phyloP scores from a whole-genome alignment of 2,113 vertebrate genomes.

The Eudyptes chrysolophus region DNA sequence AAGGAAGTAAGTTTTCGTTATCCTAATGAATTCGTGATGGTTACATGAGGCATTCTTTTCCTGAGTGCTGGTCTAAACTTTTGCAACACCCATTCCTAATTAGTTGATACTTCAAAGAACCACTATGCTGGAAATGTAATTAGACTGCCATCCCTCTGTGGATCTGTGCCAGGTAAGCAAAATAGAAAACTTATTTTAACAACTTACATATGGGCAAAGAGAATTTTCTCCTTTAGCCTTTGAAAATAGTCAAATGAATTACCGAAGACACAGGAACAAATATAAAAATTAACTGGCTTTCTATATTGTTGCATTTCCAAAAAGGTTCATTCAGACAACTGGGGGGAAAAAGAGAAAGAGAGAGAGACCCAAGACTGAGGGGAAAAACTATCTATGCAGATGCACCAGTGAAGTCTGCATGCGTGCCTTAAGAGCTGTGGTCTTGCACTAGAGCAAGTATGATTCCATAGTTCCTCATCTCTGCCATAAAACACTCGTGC shows the following conservation, averaged over 20 bases:
- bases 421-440: background rate
- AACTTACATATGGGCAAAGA: background rate
- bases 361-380: background rate
- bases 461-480: background rate
- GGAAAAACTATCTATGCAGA: background rate
- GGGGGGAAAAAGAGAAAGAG: accelerated
- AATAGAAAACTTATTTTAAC: background rate
- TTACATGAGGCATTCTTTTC: constrained; percentile 44
- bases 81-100: constrained; percentile 17
- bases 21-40: constrained; percentile 47
- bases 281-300: background rate
- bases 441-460: background rate
- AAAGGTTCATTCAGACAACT: background rate
- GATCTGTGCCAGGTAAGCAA: constrained; percentile 37
- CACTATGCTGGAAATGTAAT: background rate
- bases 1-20: constrained; percentile 51
- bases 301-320: background rate
- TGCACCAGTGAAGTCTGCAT: background rate
- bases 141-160: background rate
- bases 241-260: background rate
- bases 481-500: background rate
- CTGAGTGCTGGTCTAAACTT: constrained; percentile 18
- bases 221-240: background rate
- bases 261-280: background rate
- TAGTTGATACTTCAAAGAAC: constrained; percentile 55